Evolutionary conservation across 2,797 vertebrate species (phyloP).

Genomic region (Clarias platycephalus): DNA sequence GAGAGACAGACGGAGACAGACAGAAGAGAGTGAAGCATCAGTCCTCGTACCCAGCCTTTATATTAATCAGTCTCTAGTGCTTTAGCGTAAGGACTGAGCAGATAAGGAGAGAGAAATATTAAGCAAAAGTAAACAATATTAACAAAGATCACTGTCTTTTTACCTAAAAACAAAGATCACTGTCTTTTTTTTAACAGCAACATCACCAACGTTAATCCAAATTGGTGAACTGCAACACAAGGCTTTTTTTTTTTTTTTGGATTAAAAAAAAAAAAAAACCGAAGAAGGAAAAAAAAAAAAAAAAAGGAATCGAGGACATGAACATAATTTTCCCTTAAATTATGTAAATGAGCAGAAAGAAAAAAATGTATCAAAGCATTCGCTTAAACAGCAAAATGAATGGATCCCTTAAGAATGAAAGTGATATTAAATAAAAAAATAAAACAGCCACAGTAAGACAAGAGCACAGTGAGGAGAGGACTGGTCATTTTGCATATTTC

Average conservation of each 20-base stretch:
- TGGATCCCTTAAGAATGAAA: constrained; percentile 22
- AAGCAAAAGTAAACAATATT: background rate
- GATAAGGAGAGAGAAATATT: background rate
- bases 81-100: constrained; percentile 3
- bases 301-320: background rate
- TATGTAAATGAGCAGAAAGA: background rate
- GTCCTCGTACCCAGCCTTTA: constrained; percentile 18
- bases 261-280: background rate
- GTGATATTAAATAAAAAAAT: constrained; percentile 7
- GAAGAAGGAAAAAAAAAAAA: background rate
- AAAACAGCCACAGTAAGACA: constrained; percentile 29
- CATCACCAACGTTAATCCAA: background rate
- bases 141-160: background rate
- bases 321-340: background rate
- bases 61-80: constrained; percentile 24
- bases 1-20: constrained; percentile 2
- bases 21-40: background rate
- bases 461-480: constrained; percentile 55
- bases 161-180: background rate
- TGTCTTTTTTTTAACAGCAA: background rate
- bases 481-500: constrained; percentile 60
- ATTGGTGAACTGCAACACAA: constrained; percentile 2
- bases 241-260: background rate
- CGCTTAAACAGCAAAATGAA: background rate
- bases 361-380: background rate